Conservation (phyloP, 2,797 vertebrate species). For the Xenentodon cancila region DNA sequence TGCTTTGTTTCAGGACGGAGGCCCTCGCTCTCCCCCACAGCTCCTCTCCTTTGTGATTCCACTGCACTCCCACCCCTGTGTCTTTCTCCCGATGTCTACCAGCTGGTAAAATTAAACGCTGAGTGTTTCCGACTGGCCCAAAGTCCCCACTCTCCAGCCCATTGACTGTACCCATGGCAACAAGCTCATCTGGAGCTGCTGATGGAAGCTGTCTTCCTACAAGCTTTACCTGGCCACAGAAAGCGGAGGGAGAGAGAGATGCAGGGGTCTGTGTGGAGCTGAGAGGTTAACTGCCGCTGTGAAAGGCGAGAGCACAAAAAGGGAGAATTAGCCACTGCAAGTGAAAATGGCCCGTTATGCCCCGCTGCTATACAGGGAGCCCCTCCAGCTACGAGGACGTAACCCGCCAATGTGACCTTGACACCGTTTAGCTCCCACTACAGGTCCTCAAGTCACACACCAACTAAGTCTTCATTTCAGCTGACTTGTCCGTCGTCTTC, state of each 20-base stretch:
- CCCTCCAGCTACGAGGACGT: conserved; percentile 38
- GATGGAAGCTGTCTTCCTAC: conserved; percentile 75
- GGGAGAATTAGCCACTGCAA: conserved; percentile 45
- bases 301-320: conserved; percentile 38
- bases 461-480: conserved; percentile 31
- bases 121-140: conserved; percentile 80
- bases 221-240: conserved; percentile 72
- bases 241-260: conserved; percentile 34
- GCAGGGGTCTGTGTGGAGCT: conserved; percentile 20
- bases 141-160: conserved; percentile 79
- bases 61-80: conserved; percentile 24
- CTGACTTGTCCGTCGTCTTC: conserved; percentile 42
- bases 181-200: conserved; percentile 80
- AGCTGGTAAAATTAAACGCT: conserved; percentile 79
- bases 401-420: conserved; percentile 57
- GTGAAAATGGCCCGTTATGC: conserved; percentile 57
- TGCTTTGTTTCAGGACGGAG: conserved; percentile 57
- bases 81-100: conserved; percentile 68
- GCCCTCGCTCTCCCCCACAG: conserved; percentile 31
- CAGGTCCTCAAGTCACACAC: conserved; percentile 35
- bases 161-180: conserved; percentile 87
- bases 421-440: conserved; percentile 37
- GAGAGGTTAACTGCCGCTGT: conserved; percentile 59
- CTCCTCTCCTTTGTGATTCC: conserved; percentile 53
- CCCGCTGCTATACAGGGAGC: conserved; percentile 39